phyloP scores from a whole-genome alignment of 2,113 vertebrate species.

The Brachyistius frenatus region DNA sequence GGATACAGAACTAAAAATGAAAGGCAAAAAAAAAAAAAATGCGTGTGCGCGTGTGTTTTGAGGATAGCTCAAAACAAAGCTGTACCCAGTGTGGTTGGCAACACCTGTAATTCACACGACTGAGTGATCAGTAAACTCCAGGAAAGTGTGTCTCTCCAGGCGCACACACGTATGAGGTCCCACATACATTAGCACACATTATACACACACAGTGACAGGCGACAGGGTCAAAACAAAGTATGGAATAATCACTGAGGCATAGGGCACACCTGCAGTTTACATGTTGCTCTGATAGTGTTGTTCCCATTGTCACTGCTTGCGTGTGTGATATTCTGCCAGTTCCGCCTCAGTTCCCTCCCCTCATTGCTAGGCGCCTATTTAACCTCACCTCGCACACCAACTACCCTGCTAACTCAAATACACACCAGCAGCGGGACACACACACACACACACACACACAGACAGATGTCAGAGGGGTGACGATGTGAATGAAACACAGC shows the following conservation, averaged over 20 bases:
- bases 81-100: neutral
- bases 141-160: conserved; percentile 5
- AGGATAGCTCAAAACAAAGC: neutral
- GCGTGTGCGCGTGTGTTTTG: neutral
- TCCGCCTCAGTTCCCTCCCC: conserved; percentile 74
- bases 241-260: conserved; percentile 72
- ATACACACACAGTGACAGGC: conserved; percentile 58
- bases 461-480: conserved; percentile 73
- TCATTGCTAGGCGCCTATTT: conserved; percentile 76
- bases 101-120: conserved; percentile 5
- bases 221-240: conserved; percentile 69
- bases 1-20: too few species aligned
- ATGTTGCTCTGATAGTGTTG: conserved; percentile 71
- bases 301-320: conserved; percentile 44
- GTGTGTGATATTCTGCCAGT: conserved; percentile 70
- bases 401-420: conserved; percentile 67
- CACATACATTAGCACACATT: conserved; percentile 52
- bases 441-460: conserved; percentile 58
- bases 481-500: conserved; percentile 71
- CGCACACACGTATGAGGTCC: conserved; percentile 1
- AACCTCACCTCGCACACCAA: conserved; percentile 74
- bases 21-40: neutral
- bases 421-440: conserved; percentile 54
- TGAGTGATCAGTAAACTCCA: conserved; percentile 14
- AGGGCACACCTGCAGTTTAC: conserved; percentile 65